Evolutionary conservation across 2,888 invertebrate genomes (phyloP), one percentile per base, ranked within the genome.

Genomic region (Suillia variegata): DNA sequence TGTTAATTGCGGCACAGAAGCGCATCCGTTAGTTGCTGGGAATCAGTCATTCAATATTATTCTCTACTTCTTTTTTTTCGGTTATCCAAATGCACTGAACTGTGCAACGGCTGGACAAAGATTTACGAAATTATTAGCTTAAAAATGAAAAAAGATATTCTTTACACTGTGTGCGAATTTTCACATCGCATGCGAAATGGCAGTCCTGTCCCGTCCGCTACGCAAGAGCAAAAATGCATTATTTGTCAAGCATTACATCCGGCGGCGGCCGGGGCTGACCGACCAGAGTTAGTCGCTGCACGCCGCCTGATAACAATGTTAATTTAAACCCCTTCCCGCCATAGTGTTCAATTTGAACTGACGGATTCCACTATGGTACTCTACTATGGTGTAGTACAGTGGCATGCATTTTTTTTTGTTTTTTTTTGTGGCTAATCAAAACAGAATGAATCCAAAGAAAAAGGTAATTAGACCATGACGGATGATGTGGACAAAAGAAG

Each of bases 221-320:
- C 10, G 5, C 5, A 26, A 10, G 38, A 4, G 57, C 18, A 62
- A 63, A 62, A 70, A 68, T 71, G 75, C 73, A 69, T 73, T 77
- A 70, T 74, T 72, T 76, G 77, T 70, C 74, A 75, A 78, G 76
- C 77, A 76, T 77, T 78, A 77, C 77, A 77, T 77, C 77, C 77
- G 77, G 62, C 70, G 69, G 69, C 72, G 62, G 67, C 64, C 69
- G 54, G 53, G 45, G 58, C 55, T 38, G 38, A 24, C 48, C 38
- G 56, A n/a, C n/a, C n/a, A n/a, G n/a, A n/a, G n/a, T n/a, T n/a
- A n/a, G 26, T 47, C 31, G n/a, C 38, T 48, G 56, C 13, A 52
- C 20, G n/a, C n/a, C n/a, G n/a, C n/a, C n/a, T 48, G 38, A 49
- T 33, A 54, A 18, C 17, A 61, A 54, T 34, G 34, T 52, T 34